Percentiles rank a stretch among this genome's conserved stretches.
These are phyloP conservation scores for Pomatostomus ruficeps DNA, from an alignment of 2,113 vertebrate species.

Conservation along the genomic window DNA sequence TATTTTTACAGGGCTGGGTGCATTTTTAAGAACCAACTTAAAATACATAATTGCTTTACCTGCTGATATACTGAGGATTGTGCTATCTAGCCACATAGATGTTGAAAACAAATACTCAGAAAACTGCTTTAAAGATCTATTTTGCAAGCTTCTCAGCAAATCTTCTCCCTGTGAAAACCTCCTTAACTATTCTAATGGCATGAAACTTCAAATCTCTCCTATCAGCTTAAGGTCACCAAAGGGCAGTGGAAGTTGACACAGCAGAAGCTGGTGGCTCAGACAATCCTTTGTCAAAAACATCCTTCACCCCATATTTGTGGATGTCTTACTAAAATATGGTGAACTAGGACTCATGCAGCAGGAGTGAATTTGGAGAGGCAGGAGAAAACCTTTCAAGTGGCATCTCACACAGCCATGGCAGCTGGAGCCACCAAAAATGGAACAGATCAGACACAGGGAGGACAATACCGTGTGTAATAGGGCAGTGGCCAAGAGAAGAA, in stretches of 20 bases:
- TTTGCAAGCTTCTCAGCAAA: not conserved
- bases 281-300: not conserved
- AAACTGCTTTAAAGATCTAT: not conserved
- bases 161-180: not conserved
- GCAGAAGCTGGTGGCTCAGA: not conserved
- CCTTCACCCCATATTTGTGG: not conserved
- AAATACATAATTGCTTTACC: slow-evolving; percentile 13
- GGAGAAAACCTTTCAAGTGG: not conserved
- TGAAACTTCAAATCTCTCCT: not conserved
- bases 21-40: slow-evolving; percentile 3
- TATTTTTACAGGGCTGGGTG: not conserved
- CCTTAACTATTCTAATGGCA: not conserved
- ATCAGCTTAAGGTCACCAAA: not conserved
- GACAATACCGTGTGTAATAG: not conserved
- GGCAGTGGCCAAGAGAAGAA: not conserved
- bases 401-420: not conserved
- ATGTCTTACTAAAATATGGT: not conserved
- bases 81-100: not conserved
- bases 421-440: not conserved
- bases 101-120: not conserved
- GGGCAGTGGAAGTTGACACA: not conserved
- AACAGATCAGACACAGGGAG: not conserved
- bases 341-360: not conserved
- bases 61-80: not conserved
- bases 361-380: not conserved